Evolutionary conservation across 2,888 invertebrate species (phyloP).

Genomic region (Lottia gigantea): DNA sequence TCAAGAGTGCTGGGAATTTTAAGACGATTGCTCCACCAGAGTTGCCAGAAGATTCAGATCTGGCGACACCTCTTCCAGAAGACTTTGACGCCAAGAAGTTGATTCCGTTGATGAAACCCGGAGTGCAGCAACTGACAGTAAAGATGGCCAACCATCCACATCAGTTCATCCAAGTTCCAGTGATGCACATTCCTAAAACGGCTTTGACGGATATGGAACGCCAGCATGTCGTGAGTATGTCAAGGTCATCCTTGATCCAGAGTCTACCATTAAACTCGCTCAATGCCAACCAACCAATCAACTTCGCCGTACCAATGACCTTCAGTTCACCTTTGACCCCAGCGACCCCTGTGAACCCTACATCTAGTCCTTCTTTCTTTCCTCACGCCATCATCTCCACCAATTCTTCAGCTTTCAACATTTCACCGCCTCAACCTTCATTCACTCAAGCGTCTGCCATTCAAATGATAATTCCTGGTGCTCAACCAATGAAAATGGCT

Average conservation of each 20-base stretch:
- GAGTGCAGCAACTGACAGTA: constrained; percentile 22
- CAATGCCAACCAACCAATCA: constrained; percentile 32
- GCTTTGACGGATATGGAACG: neutral
- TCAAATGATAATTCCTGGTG: neutral
- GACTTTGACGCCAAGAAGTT: constrained; percentile 18
- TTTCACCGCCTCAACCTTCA: neutral
- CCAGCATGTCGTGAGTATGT: neutral
- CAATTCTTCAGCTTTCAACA: neutral
- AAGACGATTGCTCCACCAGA: constrained; percentile 21
- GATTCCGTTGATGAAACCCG: constrained; percentile 13
- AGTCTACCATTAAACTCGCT: constrained; percentile 24
- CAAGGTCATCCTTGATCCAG: constrained; percentile 19
- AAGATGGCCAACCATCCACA: constrained; percentile 15
- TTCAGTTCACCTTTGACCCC: constrained; percentile 46
- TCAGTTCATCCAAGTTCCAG: constrained; percentile 18
- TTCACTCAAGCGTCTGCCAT: neutral
- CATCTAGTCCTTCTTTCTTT: constrained; percentile 11
- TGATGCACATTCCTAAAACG: constrained; percentile 8
- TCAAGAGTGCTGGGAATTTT: constrained; percentile 22
- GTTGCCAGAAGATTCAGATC: constrained; percentile 15
- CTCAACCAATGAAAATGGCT: neutral
- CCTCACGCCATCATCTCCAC: neutral
- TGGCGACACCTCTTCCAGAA: constrained; percentile 23
- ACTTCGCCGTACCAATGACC: constrained; percentile 42
- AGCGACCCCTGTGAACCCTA: constrained; percentile 25